Conservation (phyloP, 2,113 vertebrate genomes). For the Hystrix cristata region DNA sequence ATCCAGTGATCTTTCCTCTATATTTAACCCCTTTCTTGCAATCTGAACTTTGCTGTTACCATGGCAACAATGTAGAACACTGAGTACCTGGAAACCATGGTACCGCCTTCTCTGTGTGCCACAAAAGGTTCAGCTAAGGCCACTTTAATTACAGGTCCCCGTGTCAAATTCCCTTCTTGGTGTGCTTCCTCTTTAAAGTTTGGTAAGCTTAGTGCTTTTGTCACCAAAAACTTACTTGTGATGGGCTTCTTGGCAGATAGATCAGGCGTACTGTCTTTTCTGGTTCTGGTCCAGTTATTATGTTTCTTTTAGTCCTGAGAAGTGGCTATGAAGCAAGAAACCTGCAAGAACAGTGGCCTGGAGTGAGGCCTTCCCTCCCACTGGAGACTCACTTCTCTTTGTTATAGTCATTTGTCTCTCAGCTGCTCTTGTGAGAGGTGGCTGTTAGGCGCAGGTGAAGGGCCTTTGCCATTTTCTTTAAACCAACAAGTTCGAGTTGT, state of each 20-base stretch:
- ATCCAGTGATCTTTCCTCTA: not conserved
- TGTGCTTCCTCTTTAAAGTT: not conserved
- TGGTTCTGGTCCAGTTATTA: not conserved
- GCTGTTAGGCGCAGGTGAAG: not conserved
- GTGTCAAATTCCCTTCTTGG: not conserved
- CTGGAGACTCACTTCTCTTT: not conserved
- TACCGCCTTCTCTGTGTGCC: not conserved
- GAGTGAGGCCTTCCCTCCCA: not conserved
- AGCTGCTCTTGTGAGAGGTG: not conserved
- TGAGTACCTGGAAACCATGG: conserved; percentile 42
- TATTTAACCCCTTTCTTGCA: not conserved
- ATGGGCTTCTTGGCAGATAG: not conserved
- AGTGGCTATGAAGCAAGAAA: not conserved
- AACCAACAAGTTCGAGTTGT: not conserved
- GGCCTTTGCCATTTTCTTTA: not conserved
- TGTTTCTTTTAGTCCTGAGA: conserved; percentile 14
- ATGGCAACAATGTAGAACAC: conserved; percentile 50
- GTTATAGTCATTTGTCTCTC: not conserved
- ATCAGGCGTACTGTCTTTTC: not conserved
- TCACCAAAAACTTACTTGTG: not conserved
- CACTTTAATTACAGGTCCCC: not conserved
- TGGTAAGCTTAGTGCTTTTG: not conserved
- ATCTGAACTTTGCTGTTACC: conserved; percentile 59
- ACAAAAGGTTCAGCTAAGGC: not conserved
- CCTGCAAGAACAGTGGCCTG: not conserved